These are phyloP conservation scores for Clamator glandarius DNA, from an alignment of 2,797 vertebrate genomes.

Conservation along the genomic window DNA sequence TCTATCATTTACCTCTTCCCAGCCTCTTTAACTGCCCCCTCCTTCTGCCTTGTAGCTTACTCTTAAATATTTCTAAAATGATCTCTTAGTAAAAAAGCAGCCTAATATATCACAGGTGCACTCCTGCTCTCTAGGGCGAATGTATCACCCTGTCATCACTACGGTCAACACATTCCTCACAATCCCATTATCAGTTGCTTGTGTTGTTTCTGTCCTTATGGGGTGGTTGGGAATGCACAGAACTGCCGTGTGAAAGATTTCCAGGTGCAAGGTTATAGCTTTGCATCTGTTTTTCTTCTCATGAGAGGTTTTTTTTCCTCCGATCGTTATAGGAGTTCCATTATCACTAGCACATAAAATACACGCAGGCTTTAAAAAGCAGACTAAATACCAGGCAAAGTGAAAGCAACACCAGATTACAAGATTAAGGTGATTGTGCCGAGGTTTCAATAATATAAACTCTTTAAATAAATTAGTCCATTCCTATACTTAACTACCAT, in stretches of 20 bases:
- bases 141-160: conserved; percentile 62
- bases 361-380: background rate
- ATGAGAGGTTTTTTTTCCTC: background rate
- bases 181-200: conserved; percentile 67
- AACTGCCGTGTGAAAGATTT: conserved; percentile 60
- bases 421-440: conserved; percentile 11
- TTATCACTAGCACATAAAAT: conserved; percentile 43
- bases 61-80: conserved; percentile 29
- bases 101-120: conserved; percentile 62
- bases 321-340: conserved; percentile 49
- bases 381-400: background rate
- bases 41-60: conserved; percentile 5
- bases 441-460: background rate
- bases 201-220: conserved; percentile 59
- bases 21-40: conserved; percentile 2
- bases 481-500: background rate
- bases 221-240: conserved; percentile 52
- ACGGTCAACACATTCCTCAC: conserved; percentile 65
- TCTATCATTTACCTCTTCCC: background rate
- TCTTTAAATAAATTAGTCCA: background rate
- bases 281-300: conserved; percentile 66
- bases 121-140: background rate
- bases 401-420: background rate
- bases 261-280: conserved; percentile 70
- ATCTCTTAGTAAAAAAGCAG: conserved; percentile 23